Evolutionary conservation across 2,797 vertebrate species (phyloP).

Genomic region (Coregonus sp.): DNA sequence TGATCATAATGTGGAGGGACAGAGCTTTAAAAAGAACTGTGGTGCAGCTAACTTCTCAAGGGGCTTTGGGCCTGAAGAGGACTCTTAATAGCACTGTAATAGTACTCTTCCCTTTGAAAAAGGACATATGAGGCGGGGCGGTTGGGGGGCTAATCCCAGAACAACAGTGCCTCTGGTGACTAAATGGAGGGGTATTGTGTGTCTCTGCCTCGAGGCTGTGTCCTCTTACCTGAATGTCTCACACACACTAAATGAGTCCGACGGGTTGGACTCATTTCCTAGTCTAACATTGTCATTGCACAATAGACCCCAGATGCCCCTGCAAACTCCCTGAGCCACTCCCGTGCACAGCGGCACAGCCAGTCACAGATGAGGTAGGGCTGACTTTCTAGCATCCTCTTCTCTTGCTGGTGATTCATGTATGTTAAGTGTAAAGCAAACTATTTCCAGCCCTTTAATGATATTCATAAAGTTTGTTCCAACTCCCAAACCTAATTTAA

Average conservation of each 20-base stretch:
- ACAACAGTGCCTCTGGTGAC: conserved; percentile 14
- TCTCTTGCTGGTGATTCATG: conserved; percentile 21
- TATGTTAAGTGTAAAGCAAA: conserved; percentile 21
- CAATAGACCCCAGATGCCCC: conserved; percentile 3
- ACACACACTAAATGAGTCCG: conserved; percentile 15
- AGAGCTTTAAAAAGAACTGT: too few relatives aligned
- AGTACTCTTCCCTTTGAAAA: conserved; percentile 30
- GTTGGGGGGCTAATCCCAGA: conserved; percentile 8
- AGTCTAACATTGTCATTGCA: conserved; percentile 15
- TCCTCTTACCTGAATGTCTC: conserved; percentile 26
- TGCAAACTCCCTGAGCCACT: conserved; percentile 2
- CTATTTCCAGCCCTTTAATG: conserved; percentile 27
- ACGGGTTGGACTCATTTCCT: conserved; percentile 23
- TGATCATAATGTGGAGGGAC: too few relatives aligned
- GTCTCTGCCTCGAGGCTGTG: conserved; percentile 28
- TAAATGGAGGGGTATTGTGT: conserved; percentile 18
- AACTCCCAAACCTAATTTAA: conserved; percentile 13
- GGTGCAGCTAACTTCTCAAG: too few relatives aligned
- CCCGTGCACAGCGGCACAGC: background rate
- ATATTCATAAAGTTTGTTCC: conserved; percentile 15
- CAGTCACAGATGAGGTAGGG: background rate
- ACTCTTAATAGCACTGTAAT: conserved; percentile 33
- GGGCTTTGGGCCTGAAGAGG: too few relatives aligned
- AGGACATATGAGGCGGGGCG: background rate
- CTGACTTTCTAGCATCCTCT: conserved; percentile 4